Evolutionary conservation across 2,113 vertebrate genomes (phyloP), one percentile per base, ranked within the genome.

Genomic region (Petroica traversi): DNA sequence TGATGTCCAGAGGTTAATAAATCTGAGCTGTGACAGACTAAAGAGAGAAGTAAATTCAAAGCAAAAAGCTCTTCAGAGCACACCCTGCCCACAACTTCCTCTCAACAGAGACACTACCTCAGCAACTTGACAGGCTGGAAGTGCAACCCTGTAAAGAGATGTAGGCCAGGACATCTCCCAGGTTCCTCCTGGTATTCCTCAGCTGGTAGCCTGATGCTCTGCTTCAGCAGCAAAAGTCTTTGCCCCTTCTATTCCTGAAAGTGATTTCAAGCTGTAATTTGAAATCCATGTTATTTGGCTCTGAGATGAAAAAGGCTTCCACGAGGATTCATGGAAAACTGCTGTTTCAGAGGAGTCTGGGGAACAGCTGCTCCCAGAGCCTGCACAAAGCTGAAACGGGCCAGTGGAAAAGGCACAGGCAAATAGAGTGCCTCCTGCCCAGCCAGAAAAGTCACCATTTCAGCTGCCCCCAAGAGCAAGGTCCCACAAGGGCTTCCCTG

Each of bases 31-130:
- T 74, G 55, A 77, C 83, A 94, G 72, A 71, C 19, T 52, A 87
- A 84, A 91, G 77, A 73, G 79, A 85, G n/a, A n/a, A 76, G 13
- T n/a, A 81, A 92, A 91, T 91, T 85, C 57, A 85, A 89, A 93
- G 57, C 23, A 49, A 91, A 91, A 89, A 33, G n/a, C 57, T 43
- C 57, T 84, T 89, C 76, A 78, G 24, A 87, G 48, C 52, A 57
- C 61, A 87, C 34, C 12, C 79, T 92, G 91, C 40, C 15, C 80
- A 61, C 55, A 58, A 19, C 61, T 93, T 89, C 64, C 63, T 74
- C 48, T 71, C 46, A 31, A 14, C 41, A 43, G 29, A 77, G 51
- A 33, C 38, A 22, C 28, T 43, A 62, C 26, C 55, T 90, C 51
- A 54, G 5, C 24, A 46, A 18, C 76, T 54, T 63, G 68, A 29